Conservation (phyloP, 2,113 vertebrate species). For the Equus quagga region DNA sequence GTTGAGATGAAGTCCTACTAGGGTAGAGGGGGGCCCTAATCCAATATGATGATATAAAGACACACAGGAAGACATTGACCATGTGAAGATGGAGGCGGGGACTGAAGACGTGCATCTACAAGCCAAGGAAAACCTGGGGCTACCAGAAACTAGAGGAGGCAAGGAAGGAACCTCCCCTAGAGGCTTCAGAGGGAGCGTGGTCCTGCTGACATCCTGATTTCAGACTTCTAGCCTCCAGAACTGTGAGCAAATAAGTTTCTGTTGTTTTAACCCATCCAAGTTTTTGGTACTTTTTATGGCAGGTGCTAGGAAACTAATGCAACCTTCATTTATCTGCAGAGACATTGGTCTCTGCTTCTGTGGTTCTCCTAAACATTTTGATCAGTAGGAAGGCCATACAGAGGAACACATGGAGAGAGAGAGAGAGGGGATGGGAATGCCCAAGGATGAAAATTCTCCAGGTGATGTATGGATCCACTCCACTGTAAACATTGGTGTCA, state of each 20-base stretch:
- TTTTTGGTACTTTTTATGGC: background rate
- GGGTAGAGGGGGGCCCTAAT: background rate
- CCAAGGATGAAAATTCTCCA: background rate
- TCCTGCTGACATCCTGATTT: background rate
- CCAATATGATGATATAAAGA: background rate
- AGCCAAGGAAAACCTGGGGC: fast-evolving
- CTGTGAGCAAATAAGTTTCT: background rate
- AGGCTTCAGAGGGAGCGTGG: background rate
- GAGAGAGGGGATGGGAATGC: background rate
- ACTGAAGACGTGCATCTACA: background rate
- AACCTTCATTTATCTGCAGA: background rate
- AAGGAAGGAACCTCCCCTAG: background rate
- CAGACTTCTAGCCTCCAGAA: background rate
- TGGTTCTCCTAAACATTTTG: background rate
- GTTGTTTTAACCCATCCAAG: background rate
- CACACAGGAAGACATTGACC: background rate
- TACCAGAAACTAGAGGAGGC: background rate
- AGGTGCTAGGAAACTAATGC: background rate
- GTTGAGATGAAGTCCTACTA: background rate
- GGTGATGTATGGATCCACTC: background rate
- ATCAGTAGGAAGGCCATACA: background rate
- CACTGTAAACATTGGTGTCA: background rate
- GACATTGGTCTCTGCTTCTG: background rate
- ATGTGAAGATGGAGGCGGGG: background rate
- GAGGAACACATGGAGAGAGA: background rate